Conservation (phyloP, 2,797 vertebrate genomes). For the Lates japonicus region DNA sequence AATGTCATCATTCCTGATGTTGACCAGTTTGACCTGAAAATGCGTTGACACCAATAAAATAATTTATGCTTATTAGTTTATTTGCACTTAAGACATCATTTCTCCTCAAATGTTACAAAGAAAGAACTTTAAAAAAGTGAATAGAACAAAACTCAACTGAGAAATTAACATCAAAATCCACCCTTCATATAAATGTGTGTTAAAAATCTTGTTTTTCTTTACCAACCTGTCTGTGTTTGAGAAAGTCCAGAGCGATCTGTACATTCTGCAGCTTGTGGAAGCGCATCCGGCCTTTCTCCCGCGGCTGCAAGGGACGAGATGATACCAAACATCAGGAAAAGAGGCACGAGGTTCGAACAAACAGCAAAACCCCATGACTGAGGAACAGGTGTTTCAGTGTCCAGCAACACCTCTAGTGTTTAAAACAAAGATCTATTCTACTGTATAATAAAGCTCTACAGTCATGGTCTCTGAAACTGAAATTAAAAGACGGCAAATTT, state of each 20-base stretch:
- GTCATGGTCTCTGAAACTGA: slow-evolving; percentile 44
- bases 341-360: not conserved
- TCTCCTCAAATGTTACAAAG: not conserved
- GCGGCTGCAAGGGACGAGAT: slow-evolving; percentile 76
- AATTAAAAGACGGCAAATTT: slow-evolving; percentile 59
- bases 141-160: not conserved
- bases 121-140: not conserved
- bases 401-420: slow-evolving; percentile 22
- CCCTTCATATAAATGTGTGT: not conserved
- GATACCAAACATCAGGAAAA: slow-evolving; percentile 29
- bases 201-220: not conserved
- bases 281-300: slow-evolving; percentile 95
- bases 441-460: slow-evolving; percentile 18
- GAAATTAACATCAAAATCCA: not conserved
- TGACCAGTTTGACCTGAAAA: slow-evolving; percentile 95
- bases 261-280: slow-evolving; percentile 99
- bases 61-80: not conserved
- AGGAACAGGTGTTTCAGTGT: slow-evolving; percentile 40
- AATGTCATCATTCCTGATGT: slow-evolving; percentile 98
- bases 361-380: slow-evolving; percentile 53
- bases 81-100: not conserved
- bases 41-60: not conserved
- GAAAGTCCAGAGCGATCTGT: slow-evolving; percentile 97
- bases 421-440: slow-evolving; percentile 26
- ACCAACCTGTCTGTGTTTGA: slow-evolving; percentile 94